phyloP scores from a whole-genome alignment of 2,888 invertebrate species.

The Oscheius myriophilus region DNA sequence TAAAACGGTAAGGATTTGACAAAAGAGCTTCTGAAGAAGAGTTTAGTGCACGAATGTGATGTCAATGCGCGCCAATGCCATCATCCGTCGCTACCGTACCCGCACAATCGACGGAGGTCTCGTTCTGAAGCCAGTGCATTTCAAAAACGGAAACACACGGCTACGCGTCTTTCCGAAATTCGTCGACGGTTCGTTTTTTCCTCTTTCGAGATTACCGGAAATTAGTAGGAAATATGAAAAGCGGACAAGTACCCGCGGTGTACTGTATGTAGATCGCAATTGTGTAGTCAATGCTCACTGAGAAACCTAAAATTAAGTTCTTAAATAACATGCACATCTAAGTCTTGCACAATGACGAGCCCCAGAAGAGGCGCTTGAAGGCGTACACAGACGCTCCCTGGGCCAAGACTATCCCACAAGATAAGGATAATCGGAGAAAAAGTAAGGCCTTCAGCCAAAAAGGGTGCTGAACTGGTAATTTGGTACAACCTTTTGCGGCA shows the following conservation, averaged over 20 bases:
- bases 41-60: constrained; percentile 69
- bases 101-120: constrained; percentile 67
- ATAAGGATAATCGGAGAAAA: too few relatives aligned
- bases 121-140: constrained; percentile 69
- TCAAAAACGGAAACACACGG: constrained; percentile 68
- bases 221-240: constrained; percentile 8
- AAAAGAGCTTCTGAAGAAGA: background rate
- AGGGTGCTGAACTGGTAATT: too few relatives aligned
- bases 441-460: too few relatives aligned
- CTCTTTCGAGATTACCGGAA: background rate
- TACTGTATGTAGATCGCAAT: background rate
- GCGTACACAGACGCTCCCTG: too few relatives aligned
- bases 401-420: too few relatives aligned
- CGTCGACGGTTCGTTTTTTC: constrained; percentile 60
- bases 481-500: too few relatives aligned
- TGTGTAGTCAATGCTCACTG: background rate
- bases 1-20: constrained; percentile 57
- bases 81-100: constrained; percentile 68
- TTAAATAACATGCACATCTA: background rate
- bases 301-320: background rate
- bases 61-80: constrained; percentile 70
- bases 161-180: constrained; percentile 69
- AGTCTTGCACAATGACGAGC: background rate
- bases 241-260: background rate
- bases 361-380: background rate